phyloP scores from a whole-genome alignment of 2,113 vertebrate genomes.

The Mirounga angustirostris region DNA sequence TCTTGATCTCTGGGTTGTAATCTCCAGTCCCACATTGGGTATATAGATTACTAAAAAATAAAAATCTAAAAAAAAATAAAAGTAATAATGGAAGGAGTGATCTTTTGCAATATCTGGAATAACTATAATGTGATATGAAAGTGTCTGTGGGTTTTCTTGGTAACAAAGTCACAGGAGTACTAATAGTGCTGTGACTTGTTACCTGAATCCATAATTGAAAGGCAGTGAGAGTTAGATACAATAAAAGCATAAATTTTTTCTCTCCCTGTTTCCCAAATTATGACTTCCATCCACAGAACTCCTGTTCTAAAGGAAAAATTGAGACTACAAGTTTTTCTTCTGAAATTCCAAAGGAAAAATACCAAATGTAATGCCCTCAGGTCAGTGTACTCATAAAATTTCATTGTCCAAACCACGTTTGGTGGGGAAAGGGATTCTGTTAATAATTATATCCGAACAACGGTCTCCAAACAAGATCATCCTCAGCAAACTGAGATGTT shows the following conservation, averaged over 20 bases:
- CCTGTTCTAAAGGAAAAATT: background rate
- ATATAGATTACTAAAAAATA: background rate
- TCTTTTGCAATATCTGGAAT: background rate
- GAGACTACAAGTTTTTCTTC: background rate
- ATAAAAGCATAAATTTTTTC: background rate
- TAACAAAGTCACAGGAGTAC: background rate
- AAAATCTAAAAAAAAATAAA: background rate
- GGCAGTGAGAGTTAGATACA: background rate
- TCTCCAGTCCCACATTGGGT: background rate
- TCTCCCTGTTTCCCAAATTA: background rate
- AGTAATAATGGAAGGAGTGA: background rate
- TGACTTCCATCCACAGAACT: constrained; percentile 11
- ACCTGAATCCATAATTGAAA: background rate
- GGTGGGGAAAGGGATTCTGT: background rate
- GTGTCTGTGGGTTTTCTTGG: background rate
- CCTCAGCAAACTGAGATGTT: background rate
- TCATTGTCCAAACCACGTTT: background rate
- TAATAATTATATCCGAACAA: background rate
- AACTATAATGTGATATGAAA: background rate
- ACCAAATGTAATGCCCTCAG: background rate
- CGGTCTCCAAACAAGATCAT: background rate
- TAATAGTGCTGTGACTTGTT: background rate
- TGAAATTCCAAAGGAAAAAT: constrained; percentile 51
- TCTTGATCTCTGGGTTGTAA: background rate
- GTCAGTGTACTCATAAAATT: background rate